Base-by-base conservation (phyloP, 2,888 invertebrate genomes). In the Apamea monoglypha region DNA sequence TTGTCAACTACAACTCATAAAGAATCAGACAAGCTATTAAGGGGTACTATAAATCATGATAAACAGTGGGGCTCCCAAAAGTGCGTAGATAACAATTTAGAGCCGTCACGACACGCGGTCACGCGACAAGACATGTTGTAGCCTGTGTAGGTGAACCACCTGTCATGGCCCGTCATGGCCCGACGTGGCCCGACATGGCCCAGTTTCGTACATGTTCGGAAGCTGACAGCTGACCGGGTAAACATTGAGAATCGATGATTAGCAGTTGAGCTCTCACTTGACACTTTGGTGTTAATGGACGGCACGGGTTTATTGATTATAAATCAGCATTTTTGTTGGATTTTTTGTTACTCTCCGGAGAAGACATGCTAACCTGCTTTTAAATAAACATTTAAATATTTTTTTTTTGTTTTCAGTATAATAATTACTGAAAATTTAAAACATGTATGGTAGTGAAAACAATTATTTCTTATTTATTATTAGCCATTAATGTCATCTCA, bases 51-150 rank as follows among this genome's bases (percentile, higher is more conserved):
- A 94, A 94, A 95, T 95, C 93, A 95, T 92, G 93, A 94, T 90
- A 90, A 90, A 80, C 75, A 72, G 78, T 89, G 90, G 89, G 91
- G 81, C 82, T 87, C 86, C 91, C 92, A 92, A 93, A 93, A 94
- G 92, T 93, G 94, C 91, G 91, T 92, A 93, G 94, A 94, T 95
- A 94, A 94, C 93, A 92, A 92, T 94, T 94, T 93, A 93, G 92
- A 87, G 87, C 87, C 89, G 92, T 92, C 92, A 92, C 92, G 90
- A 90, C 87, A 86, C 8, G 86, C 81, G 90, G 94, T 94, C 95
- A 95, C 95, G 95, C 94, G 92, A 94, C 85, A 78, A 79, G 83
- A 81, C 84, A 74, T 74, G 84, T 78, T 76, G 78, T 36, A 74
- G 82, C 61, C 82, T 82, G 76, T 82, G 76, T 86, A 80, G 85